A percentile compares a stretch with the other conserved stretches of the same genome.
These are phyloP conservation scores for Ctenopoma multispine DNA, from an alignment of 2,797 vertebrate genomes.

Conservation along the genomic window DNA sequence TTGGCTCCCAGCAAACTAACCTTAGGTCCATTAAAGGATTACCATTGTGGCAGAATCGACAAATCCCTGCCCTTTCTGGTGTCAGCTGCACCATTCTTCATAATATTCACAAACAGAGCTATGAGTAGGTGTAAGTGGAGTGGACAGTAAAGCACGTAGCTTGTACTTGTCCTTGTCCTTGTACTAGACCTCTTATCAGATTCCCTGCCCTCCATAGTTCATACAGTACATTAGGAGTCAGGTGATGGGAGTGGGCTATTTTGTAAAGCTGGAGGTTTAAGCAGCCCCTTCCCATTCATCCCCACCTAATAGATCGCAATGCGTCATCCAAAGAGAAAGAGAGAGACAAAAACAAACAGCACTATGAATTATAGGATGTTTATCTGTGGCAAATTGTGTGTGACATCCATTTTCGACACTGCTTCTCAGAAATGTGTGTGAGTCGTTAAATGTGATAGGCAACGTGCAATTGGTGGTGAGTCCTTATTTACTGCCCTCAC, in stretches of 20 bases:
- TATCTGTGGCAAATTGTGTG: constrained; percentile 32
- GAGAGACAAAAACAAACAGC: background rate
- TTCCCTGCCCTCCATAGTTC: constrained; percentile 50
- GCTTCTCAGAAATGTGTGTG: constrained; percentile 9
- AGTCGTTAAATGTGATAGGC: constrained; percentile 40
- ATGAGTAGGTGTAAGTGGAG: constrained; percentile 34
- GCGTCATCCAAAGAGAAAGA: constrained; percentile 40
- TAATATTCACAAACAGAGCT: constrained; percentile 45
- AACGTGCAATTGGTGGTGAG: constrained; percentile 10
- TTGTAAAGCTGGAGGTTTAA: constrained; percentile 35
- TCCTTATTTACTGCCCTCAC: constrained; percentile 56
- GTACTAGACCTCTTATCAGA: constrained; percentile 70
- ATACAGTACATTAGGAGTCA: constrained; percentile 30
- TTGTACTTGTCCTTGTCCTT: too few relatives aligned
- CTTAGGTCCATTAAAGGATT: constrained; percentile 77
- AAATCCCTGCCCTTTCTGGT: constrained; percentile 52
- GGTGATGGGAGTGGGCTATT: constrained; percentile 25
- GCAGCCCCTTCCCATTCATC: constrained; percentile 32
- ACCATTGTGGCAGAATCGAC: constrained; percentile 62
- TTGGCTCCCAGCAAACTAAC: constrained; percentile 44
- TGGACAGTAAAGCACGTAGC: constrained; percentile 42
- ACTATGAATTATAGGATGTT: constrained; percentile 23
- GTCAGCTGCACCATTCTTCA: constrained; percentile 51
- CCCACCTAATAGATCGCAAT: constrained; percentile 27
- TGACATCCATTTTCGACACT: constrained; percentile 48